Evolutionary conservation across 2,113 vertebrate genomes (phyloP).

Genomic region (Colistium nudipinnis): DNA sequence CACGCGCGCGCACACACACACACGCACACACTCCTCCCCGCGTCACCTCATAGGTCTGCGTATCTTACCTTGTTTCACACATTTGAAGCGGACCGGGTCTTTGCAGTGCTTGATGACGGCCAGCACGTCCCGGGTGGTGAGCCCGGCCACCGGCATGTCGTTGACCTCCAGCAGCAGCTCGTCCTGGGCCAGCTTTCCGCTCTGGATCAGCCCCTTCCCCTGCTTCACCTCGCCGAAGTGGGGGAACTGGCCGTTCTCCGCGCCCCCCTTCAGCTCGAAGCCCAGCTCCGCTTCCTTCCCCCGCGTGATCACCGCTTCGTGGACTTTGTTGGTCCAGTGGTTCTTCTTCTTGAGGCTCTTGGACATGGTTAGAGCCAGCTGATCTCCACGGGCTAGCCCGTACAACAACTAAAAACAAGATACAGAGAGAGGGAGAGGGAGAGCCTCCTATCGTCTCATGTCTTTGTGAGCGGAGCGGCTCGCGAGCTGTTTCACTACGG

Average conservation of each 20-base stretch:
- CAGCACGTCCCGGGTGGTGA: slow-evolving; percentile 96
- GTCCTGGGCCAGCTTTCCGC: slow-evolving; percentile 93
- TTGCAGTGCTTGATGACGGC: slow-evolving; percentile 98
- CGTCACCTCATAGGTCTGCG: background rate
- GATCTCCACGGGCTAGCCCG: slow-evolving; percentile 70
- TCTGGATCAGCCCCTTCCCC: slow-evolving; percentile 94
- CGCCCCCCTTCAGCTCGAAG: slow-evolving; percentile 95
- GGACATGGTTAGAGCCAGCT: slow-evolving; percentile 90
- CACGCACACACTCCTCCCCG: background rate
- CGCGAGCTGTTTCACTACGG: slow-evolving; percentile 66
- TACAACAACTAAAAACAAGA: too few relatives aligned
- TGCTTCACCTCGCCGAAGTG: slow-evolving; percentile 95
- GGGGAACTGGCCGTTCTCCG: slow-evolving; percentile 97
- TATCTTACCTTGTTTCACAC: slow-evolving; percentile 94
- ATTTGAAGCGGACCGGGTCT: slow-evolving; percentile 97
- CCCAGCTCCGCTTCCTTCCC: slow-evolving; percentile 94
- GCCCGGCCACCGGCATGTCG: slow-evolving; percentile 97
- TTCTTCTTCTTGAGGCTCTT: slow-evolving; percentile 99
- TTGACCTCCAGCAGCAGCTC: slow-evolving; percentile 98
- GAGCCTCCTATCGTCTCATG: slow-evolving; percentile 76
- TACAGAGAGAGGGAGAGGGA: too few relatives aligned
- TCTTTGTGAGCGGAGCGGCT: slow-evolving; percentile 55
- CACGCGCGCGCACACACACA: slow-evolving; percentile 7
- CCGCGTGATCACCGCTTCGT: slow-evolving; percentile 92
- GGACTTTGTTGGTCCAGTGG: slow-evolving; percentile 99